Percentiles rank a stretch among this genome's conserved stretches.
Conservation (phyloP, 1,140 invertebrate species). For the Drosophila lacteicornis region DNA sequence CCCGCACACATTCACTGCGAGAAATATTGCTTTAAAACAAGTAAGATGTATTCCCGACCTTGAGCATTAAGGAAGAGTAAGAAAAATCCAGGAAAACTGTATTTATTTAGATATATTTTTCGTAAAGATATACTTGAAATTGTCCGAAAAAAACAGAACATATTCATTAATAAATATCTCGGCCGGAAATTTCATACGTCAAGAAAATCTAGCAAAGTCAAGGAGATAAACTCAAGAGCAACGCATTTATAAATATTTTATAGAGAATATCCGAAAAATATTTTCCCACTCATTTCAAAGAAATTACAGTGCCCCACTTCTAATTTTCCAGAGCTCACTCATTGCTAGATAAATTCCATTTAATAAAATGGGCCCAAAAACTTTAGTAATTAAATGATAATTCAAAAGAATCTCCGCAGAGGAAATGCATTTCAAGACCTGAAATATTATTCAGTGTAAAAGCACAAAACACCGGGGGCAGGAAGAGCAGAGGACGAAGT, state of each 20-base stretch:
- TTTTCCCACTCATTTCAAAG: neutral
- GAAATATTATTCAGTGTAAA: conserved; percentile 20
- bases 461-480: neutral
- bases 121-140: neutral
- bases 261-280: too few species aligned
- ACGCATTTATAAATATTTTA: neutral
- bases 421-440: neutral
- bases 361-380: neutral
- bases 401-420: neutral
- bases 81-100: neutral
- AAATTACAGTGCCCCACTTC: too few species aligned
- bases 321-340: neutral
- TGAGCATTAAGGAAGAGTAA: neutral
- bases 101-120: neutral
- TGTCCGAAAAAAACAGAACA: neutral
- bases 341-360: neutral
- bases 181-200: neutral
- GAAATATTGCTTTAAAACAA: conserved; percentile 3
- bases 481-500: neutral
- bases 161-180: neutral
- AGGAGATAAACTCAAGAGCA: neutral
- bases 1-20: conserved; percentile 32
- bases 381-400: neutral
- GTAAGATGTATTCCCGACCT: neutral
- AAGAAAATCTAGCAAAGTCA: neutral